phyloP scores from a whole-genome alignment of 2,888 invertebrate species.

The Octonoba sinensis region DNA sequence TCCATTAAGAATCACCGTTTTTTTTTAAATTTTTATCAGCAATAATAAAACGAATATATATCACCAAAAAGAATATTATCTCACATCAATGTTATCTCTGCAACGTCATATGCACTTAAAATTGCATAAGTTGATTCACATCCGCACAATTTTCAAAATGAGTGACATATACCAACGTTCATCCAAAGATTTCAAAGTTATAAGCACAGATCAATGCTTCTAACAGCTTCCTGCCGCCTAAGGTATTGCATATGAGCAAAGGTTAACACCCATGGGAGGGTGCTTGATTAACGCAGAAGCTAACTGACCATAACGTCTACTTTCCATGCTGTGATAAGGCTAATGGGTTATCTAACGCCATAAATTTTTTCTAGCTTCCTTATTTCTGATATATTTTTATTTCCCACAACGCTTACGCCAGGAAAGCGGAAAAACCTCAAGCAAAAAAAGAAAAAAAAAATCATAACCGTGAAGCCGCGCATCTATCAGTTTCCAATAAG shows the following conservation, averaged over 20 bases:
- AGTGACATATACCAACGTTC: neutral
- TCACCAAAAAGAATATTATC: too few species aligned
- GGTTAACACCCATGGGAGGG: constrained; percentile 36
- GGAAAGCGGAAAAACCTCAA: too few species aligned
- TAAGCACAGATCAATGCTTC: constrained; percentile 21
- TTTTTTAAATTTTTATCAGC: too few species aligned
- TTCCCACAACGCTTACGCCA: too few species aligned
- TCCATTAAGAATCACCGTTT: too few species aligned
- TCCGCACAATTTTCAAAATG: constrained; percentile 19
- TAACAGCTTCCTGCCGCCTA: neutral
- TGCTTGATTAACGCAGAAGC: constrained; percentile 41
- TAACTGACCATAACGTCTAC: constrained; percentile 49
- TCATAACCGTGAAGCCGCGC: constrained; percentile 18
- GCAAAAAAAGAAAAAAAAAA: constrained; percentile 5
- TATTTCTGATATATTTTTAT: too few species aligned
- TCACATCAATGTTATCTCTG: too few species aligned
- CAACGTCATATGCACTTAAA: too few species aligned
- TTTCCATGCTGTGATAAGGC: constrained; percentile 46
- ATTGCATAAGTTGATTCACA: neutral
- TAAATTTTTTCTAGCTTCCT: constrained; percentile 30
- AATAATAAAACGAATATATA: too few species aligned
- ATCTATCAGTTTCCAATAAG: constrained; percentile 22
- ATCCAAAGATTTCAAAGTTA: neutral
- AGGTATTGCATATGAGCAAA: constrained; percentile 33
- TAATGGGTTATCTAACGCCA: constrained; percentile 47